Base-by-base conservation (phyloP, 2,888 invertebrate genomes). In the Zootermopsis nevadensis region DNA sequence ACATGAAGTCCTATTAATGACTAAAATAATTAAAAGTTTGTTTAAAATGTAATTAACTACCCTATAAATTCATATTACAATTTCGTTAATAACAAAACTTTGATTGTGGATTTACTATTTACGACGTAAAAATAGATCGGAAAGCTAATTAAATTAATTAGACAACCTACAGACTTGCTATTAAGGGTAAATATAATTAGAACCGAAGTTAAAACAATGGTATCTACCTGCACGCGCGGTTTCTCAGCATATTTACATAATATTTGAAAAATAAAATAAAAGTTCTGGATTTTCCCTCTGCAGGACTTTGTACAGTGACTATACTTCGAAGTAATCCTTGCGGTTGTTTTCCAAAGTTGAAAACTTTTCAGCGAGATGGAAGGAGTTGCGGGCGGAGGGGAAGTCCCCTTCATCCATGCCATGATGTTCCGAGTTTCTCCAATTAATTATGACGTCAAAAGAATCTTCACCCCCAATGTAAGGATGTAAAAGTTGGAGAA, bases 401-500 rank as follows among this genome's bases (percentile, higher is more conserved):
- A 60, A 60, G 2, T 8, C 24, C 31, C 38, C 76, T 48, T 76
- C 48, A 76, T 76, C 48, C 79, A 79, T 33, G 27, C 55, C 77
- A 77, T 31, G 31, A 79, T 79, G 66, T 79, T 79, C 79, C 66
- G 66, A 74, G 76, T 55, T 82, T 82, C 76, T 35, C 82, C 82
- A 82, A 82, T 82, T 82, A 82, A 82, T 82, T 82, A 82, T 82
- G 76, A 82, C 76, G 74, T 74, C 74, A 82, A 82, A 82, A 79
- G 79, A 66, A 48, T 79, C 79, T 79, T 79, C 79, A 66, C 79
- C 79, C 48, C 79, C 55, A 79, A 79, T 66, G 60, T 60, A 35
- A n/a, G 38, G 42, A 74, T 74, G 74, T 74, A 74, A 74, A 74
- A 74, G 74, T 74, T 74, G 10, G 22, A 4, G 74, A 8, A 74